Percentiles rank a stretch among this genome's conserved stretches.
Evolutionary conservation across 2,113 vertebrate genomes (phyloP).

Genomic region (Spermophilus dauricus): DNA sequence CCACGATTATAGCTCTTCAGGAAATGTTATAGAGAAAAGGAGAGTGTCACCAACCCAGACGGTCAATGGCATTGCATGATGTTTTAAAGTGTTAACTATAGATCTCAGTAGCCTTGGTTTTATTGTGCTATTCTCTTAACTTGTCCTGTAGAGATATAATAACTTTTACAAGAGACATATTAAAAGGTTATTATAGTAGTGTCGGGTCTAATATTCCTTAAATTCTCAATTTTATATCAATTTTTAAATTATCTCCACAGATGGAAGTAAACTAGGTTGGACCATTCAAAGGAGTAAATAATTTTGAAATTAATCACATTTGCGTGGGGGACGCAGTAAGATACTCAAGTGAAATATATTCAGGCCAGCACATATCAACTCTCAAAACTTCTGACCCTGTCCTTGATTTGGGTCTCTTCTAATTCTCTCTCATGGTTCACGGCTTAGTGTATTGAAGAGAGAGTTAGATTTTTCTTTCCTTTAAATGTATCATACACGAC

Average conservation of each 20-base stretch:
- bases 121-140: neutral
- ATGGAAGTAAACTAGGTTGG: neutral
- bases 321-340: neutral
- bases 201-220: neutral
- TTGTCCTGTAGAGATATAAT: neutral
- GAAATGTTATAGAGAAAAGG: neutral
- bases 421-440: neutral
- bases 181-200: neutral
- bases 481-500: neutral
- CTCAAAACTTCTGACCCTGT: neutral
- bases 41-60: neutral
- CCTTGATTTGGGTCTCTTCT: neutral
- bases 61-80: neutral
- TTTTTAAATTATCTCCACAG: neutral
- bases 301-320: neutral
- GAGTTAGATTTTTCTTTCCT: neutral
- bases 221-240: neutral
- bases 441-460: neutral
- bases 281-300: neutral
- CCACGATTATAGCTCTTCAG: neutral
- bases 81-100: neutral
- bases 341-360: neutral
- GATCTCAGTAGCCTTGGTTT: neutral
- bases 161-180: neutral
- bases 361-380: accelerated